Evolutionary conservation across 30 jellyfish, hydroid and myxozoan genomes (phyloP).

Genomic region (Sanderia malayensis): DNA sequence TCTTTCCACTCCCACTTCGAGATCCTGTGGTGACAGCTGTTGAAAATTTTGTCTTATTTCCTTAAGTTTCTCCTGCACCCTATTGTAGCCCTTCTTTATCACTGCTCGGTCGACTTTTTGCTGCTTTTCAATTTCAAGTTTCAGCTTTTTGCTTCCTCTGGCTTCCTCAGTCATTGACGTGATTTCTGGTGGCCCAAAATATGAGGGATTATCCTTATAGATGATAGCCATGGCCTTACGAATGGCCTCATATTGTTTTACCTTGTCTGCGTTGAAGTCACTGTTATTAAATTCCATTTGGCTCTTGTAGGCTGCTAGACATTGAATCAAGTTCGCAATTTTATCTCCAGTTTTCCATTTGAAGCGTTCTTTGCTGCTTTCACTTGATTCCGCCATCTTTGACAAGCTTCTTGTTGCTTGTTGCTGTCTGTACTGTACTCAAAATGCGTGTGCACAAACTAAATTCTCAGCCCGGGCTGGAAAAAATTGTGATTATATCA

Average conservation of each 20-base stretch:
- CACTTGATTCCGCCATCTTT: too few species aligned
- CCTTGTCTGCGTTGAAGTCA: conserved; percentile 37
- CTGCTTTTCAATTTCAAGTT: conserved; percentile 21
- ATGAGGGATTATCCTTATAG: conserved; percentile 5
- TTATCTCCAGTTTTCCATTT: neutral
- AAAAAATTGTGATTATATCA: neutral
- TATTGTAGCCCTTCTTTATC: conserved; percentile 35
- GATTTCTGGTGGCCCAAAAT: conserved; percentile 25
- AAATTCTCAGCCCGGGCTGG: neutral
- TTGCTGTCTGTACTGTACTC: too few species aligned
- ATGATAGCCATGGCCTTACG: conserved; percentile 26
- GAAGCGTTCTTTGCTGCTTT: neutral
- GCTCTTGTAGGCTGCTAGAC: conserved; percentile 17
- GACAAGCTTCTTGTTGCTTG: too few species aligned
- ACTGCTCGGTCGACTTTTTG: conserved; percentile 31
- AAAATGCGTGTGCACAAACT: neutral
- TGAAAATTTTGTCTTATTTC: conserved; percentile 41
- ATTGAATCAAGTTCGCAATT: conserved; percentile 11
- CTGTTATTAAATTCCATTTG: conserved; percentile 23
- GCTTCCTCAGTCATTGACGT: conserved; percentile 23
- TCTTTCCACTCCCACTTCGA: conserved; percentile 49
- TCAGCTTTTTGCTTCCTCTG: conserved; percentile 15
- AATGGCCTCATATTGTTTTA: conserved; percentile 25
- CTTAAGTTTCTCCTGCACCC: conserved; percentile 66
- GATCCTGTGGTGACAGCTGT: conserved; percentile 63